Evolutionary conservation across 2,888 invertebrate species (phyloP).

Genomic region (Euspilapteryx auroguttella): DNA sequence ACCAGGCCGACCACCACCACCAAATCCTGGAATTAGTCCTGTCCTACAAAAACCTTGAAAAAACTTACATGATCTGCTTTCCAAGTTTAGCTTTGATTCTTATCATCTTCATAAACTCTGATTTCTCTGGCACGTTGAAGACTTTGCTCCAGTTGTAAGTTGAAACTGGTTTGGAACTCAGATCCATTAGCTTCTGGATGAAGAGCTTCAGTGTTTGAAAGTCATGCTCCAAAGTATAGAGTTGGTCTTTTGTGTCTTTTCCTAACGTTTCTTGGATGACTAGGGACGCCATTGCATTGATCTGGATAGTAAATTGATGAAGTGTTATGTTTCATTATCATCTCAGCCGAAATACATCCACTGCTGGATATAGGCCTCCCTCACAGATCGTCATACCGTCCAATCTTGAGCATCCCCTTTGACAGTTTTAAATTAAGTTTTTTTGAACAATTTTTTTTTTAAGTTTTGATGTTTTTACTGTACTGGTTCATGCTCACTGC

Average conservation of each 20-base stretch:
- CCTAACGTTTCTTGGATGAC: constrained; percentile 44
- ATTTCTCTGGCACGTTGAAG: constrained; percentile 20
- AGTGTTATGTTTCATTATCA: not conserved
- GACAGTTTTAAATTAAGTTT: not conserved
- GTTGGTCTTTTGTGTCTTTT: constrained; percentile 29
- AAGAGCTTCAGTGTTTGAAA: constrained; percentile 32
- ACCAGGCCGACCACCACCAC: too few relatives aligned
- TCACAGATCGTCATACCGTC: too few relatives aligned
- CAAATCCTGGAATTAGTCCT: too few relatives aligned
- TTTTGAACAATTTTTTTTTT: too few relatives aligned
- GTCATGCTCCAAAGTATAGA: constrained; percentile 33
- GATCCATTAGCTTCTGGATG: constrained; percentile 16
- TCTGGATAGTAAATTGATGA: constrained; percentile 16
- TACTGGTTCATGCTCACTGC: too few relatives aligned
- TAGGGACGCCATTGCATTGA: constrained; percentile 44
- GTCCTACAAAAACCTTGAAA: too few relatives aligned
- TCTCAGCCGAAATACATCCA: too few relatives aligned
- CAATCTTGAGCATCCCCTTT: too few relatives aligned
- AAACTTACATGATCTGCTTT: constrained; percentile 42
- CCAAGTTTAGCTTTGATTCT: constrained; percentile 21
- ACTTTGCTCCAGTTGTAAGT: constrained; percentile 22
- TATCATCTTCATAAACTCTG: constrained; percentile 23
- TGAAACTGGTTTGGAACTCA: constrained; percentile 13
- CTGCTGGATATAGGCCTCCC: too few relatives aligned
- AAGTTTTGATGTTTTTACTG: too few relatives aligned